Evolutionary conservation across 2,113 vertebrate genomes (phyloP), one percentile per base, ranked within the genome.

Genomic region (Ageneiosus marmoratus): DNA sequence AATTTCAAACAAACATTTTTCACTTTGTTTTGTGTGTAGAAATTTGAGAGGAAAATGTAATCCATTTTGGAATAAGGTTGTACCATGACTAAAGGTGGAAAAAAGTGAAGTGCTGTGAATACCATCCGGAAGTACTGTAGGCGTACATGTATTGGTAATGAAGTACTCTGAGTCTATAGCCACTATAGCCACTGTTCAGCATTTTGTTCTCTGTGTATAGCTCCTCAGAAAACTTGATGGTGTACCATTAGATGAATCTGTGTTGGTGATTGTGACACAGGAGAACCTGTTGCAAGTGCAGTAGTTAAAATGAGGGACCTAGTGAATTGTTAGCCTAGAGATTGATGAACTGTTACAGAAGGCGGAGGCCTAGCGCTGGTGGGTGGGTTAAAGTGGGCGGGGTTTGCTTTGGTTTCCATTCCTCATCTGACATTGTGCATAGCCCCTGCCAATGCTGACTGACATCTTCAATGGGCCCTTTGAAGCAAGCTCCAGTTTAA

Each of bases 401-500:
- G 90, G 91, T 91, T 90, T 91, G 92, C 94, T 95, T 98, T 96
- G 92, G 94, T 99, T 98, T 97, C 96, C 94, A 85, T 94, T 94
- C 94, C 96, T 96, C 96, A 97, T 95, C 96, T 95, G 97, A 98
- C 96, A 97, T 91, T 87, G 93, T 95, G 96, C 94, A 94, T 95
- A 90, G 96, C 96, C 97, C 95, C 95, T 88, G 89, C 91, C 89
- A 92, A 90, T 73, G 95, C 96, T 98, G 98, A 99, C 94, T 96
- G 98, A 98, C 95, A 90, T 95, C 95, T 95, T 98, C 95, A 99
- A 99, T 98, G 96, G 97, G 94, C 92, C 94, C 96, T 99, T 99
- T 99, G 97, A 99, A 98, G 97, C 94, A 88, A 94, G 96, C 95
- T 98, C 96, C 96, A 98, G 96, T 97, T 99, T 99, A 99, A 99